phyloP scores from a whole-genome alignment of 2,888 invertebrate genomes.

The Fabriciana adippe region DNA sequence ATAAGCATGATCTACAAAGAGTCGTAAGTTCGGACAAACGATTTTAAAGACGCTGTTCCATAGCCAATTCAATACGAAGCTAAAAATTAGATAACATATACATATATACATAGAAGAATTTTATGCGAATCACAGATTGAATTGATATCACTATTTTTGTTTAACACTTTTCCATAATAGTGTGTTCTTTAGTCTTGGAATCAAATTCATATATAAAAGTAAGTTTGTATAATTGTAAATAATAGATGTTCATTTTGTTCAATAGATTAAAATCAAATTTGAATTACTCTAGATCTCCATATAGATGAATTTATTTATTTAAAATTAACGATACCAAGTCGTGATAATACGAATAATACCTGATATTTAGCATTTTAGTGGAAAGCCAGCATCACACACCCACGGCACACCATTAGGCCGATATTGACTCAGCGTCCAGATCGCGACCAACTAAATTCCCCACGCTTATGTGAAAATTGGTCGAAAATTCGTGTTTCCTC shows the following conservation, averaged over 20 bases:
- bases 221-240: no score
- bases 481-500: conserved; percentile 33
- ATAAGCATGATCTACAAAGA: conserved; percentile 32
- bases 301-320: no score
- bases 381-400: conserved; percentile 30
- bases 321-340: background rate
- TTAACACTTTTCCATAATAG: no score
- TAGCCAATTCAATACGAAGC: background rate
- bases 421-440: conserved; percentile 35
- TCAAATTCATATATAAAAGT: no score
- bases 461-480: conserved; percentile 37
- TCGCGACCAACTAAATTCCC: conserved; percentile 38
- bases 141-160: no score
- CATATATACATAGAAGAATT: no score
- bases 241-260: no score
- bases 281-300: no score
- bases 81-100: background rate
- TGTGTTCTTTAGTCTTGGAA: no score
- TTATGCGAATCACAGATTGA: no score
- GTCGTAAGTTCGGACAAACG: conserved; percentile 31
- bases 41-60: conserved; percentile 11
- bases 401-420: conserved; percentile 35
- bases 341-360: background rate
- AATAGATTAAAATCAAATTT: no score
- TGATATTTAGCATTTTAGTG: background rate